phyloP scores from a whole-genome alignment of 2,888 invertebrate genomes.

The Cryptus viduatorius region DNA sequence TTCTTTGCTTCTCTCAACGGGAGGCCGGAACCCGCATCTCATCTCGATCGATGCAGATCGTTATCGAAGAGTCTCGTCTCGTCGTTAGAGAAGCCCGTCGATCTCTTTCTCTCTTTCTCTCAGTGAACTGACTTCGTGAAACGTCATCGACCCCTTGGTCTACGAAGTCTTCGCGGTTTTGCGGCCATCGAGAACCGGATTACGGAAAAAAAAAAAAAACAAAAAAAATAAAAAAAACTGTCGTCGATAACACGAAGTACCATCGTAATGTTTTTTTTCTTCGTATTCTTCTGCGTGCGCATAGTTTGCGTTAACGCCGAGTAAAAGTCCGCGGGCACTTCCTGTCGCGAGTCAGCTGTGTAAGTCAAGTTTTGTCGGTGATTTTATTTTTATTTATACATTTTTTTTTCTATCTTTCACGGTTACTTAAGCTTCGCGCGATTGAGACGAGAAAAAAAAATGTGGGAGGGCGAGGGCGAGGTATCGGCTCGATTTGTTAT shows the following conservation, averaged over 20 bases:
- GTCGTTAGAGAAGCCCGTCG: slow-evolving; percentile 36
- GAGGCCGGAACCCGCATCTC: slow-evolving; percentile 60
- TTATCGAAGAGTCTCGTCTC: slow-evolving; percentile 54
- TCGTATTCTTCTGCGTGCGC: background rate
- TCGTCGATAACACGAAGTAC: slow-evolving; percentile 9
- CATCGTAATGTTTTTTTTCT: background rate
- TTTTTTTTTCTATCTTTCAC: background rate
- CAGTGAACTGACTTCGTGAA: slow-evolving; percentile 1
- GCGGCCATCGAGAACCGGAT: slow-evolving; percentile 5
- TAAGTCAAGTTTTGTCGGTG: slow-evolving; percentile 50
- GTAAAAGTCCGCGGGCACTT: slow-evolving; percentile 3
- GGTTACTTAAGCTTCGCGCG: slow-evolving; percentile 6
- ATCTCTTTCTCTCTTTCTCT: slow-evolving; percentile 37
- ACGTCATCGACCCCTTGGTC: background rate
- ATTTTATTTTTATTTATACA: slow-evolving; percentile 2
- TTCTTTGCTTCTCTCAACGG: slow-evolving; percentile 53
- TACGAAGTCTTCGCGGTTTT: background rate
- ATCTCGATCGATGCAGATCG: slow-evolving; percentile 66
- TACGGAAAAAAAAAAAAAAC: background rate
- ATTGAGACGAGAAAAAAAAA: slow-evolving; percentile 9
- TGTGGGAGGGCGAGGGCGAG: slow-evolving; percentile 22
- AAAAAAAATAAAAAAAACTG: background rate
- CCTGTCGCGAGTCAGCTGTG: slow-evolving; percentile 28
- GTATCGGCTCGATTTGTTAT: slow-evolving; percentile 61
- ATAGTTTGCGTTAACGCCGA: background rate